Base-by-base conservation (phyloP, 2,888 invertebrate genomes). In the Tillus elongatus region DNA sequence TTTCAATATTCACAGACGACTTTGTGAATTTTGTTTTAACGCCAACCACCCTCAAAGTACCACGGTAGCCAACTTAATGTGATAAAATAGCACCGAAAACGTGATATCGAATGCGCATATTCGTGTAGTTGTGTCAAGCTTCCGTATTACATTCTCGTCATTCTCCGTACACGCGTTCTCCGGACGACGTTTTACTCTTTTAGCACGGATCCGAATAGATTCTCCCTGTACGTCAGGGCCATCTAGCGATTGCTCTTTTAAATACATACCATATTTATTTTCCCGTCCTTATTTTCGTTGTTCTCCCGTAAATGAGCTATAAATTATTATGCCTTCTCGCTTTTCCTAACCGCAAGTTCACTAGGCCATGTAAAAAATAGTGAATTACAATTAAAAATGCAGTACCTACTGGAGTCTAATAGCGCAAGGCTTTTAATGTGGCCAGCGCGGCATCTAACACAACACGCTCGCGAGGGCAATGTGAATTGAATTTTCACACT, bases 21-120 rank as follows among this genome's bases (percentile, higher is more conserved):
- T n/a, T 49, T 52, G 49, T 43, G 45, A 42, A 51, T 47, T 51
- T 44, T 47, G 43, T 44, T 54, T 58, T 56, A 51, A 55, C 56
- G 58, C 55, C 53, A 55, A 63, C 59, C 64, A 62, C 64, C 66
- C 62, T 64, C 52, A 54, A 55, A 62, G 62, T 53, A 60, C 57
- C 64, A 66, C 66, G 64, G 57, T 58, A 57, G 63, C 64, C 64
- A 65, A 66, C 66, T 65, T 66, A 65, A 60, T 64, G 64, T 50
- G 53, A 58, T 49, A 51, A 64, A 63, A 64, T 61, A 61, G 60
- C 51, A 58, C 62, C 58, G 62, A 62, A 60, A 64, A 63, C 62
- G 58, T 58, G 62, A 61, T 59, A 57, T 54, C 49, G 42, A 54
- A 42, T 55, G 62, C 62, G 62, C 62, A 62, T 58, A 59, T 54